phyloP scores from a whole-genome alignment of 2,888 invertebrate genomes.

The Heteropelma amictum region DNA sequence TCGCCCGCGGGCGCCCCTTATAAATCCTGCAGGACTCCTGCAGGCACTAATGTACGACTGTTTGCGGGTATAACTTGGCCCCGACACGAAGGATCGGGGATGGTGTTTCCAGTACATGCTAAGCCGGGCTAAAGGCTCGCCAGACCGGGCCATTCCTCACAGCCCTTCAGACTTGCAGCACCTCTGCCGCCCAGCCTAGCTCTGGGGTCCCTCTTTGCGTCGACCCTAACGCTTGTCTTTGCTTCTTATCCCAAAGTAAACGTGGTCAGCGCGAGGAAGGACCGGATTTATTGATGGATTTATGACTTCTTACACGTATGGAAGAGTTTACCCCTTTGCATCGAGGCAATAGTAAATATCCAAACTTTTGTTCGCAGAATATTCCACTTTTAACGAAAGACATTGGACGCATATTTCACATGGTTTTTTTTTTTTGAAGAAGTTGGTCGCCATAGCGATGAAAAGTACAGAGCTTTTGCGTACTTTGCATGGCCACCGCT shows the following conservation, averaged over 20 bases:
- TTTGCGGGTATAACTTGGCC: slow-evolving; percentile 78
- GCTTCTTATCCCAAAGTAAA: slow-evolving; percentile 76
- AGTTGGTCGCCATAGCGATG: not conserved
- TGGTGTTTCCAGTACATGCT: slow-evolving; percentile 75
- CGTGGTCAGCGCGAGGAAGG: slow-evolving; percentile 70
- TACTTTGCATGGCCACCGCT: slow-evolving; percentile 77
- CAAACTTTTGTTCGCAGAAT: not conserved
- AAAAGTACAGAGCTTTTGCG: slow-evolving; percentile 62
- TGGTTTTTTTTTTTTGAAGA: not conserved
- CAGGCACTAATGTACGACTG: slow-evolving; percentile 78
- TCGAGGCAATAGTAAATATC: not conserved
- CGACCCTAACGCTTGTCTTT: slow-evolving; percentile 71
- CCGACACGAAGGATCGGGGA: slow-evolving; percentile 76
- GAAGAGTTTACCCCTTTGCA: slow-evolving; percentile 9
- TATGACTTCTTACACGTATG: slow-evolving; percentile 60
- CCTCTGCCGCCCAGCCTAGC: slow-evolving; percentile 61
- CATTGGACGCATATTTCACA: not conserved
- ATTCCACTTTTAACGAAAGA: not conserved
- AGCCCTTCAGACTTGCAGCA: slow-evolving; percentile 66
- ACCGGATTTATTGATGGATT: slow-evolving; percentile 75
- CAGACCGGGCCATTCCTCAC: slow-evolving; percentile 77
- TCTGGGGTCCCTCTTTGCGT: slow-evolving; percentile 50
- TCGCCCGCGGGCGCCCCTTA: slow-evolving; percentile 72
- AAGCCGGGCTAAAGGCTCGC: slow-evolving; percentile 77
- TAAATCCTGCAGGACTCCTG: slow-evolving; percentile 77